Base-by-base conservation (phyloP, 2,888 invertebrate species). In the Uloborus plumipes region DNA sequence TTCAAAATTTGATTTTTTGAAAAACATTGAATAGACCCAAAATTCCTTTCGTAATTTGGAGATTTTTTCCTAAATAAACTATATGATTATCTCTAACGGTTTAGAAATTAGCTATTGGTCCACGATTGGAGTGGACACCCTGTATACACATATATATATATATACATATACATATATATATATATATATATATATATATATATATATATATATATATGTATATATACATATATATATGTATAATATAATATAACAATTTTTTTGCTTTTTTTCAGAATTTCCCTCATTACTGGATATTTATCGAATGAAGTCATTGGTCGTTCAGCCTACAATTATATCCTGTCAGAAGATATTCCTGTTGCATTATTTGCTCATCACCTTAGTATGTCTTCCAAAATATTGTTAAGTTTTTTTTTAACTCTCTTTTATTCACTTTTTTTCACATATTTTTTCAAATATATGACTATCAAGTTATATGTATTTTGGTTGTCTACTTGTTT, bases 281-380 rank as follows among this genome's bases (percentile, higher is more conserved):
- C 96, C 11, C 90, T 95, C 80, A 94, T 96, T 16, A 94, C 94
- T 74, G 97, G 97, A 3, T 95, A 95, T 88, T 93, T 97, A 93
- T 93, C 94, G 15, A 94, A 94, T 86, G 97, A 97, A 90, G 94
- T 96, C 0, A 92, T 93, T 14, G 96, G 96, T n/a, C 91, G 93
- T 82, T 95, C 94, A 85, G 96, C 96, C 14, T 97, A 97, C 89
- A 92, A 93, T 75, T 96, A 94, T 88, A 96, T 97, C 93, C 95
- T 95, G 89, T 92, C 93, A 88, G 95, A 96, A 86, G 96, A 97
- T 90, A 94, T 94, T 2, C 92, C 94, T 87, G 95, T 95, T 94
- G 94, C 95, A 0, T 93, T 95, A 88, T 94, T 95, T 87, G 95
- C 95, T 0, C 91, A 96, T 78, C 91, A 94, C 86, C 94, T 95